Conservation (phyloP, 1,140 invertebrate genomes). For the Acromyrmex heyeri region DNA sequence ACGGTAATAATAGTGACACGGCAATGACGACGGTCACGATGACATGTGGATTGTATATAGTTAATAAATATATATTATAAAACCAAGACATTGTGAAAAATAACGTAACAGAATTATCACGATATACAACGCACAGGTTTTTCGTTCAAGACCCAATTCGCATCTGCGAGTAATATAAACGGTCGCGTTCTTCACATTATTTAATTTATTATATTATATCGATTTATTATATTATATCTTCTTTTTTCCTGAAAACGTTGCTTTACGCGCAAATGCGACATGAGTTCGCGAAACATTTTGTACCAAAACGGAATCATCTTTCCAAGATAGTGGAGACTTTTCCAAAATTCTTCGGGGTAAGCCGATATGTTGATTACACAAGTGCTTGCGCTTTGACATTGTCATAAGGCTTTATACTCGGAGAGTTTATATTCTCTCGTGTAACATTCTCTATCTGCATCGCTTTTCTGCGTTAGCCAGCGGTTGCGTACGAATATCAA, state of each 20-base stretch:
- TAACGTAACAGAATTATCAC: conserved; percentile 86
- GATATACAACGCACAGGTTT: conserved; percentile 79
- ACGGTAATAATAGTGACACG: conserved; percentile 29
- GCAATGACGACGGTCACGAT: conserved; percentile 23
- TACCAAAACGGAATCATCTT: conserved; percentile 27
- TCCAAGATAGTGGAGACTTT: conserved; percentile 15
- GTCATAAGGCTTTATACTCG: conserved; percentile 22
- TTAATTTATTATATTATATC: background rate
- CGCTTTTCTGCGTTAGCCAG: conserved; percentile 56
- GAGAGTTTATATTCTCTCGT: conserved; percentile 12
- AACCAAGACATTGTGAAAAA: conserved; percentile 81
- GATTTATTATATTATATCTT: background rate
- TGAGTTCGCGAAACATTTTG: conserved; percentile 15
- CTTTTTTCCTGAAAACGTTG: background rate
- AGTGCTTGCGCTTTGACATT: conserved; percentile 30
- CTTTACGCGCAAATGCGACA: conserved; percentile 12
- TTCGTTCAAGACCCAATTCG: conserved; percentile 60
- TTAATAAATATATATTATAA: conserved; percentile 49
- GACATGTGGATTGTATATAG: conserved; percentile 23
- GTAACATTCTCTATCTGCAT: conserved; percentile 16
- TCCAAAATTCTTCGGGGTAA: conserved; percentile 8
- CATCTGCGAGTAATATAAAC: conserved; percentile 65
- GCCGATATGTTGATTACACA: conserved; percentile 38
- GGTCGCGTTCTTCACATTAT: conserved; percentile 6
- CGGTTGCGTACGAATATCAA: conserved; percentile 51